Base-by-base conservation (phyloP, 2,888 invertebrate genomes). In the Platypus cylindrus region DNA sequence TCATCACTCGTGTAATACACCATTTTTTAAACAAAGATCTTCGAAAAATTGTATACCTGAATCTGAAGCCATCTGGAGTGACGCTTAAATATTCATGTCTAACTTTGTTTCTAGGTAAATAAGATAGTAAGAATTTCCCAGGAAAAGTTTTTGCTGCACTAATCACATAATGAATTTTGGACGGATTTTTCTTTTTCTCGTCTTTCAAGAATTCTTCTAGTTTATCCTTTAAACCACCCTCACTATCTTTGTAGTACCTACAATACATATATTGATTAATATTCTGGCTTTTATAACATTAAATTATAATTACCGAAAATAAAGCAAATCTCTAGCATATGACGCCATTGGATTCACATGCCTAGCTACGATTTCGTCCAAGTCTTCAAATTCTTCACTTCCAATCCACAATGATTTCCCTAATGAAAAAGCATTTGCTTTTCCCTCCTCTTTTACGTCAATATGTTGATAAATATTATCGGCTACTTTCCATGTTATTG, bases 321-420 rank as follows among this genome's bases (percentile, higher is more conserved):
- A 74, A 32, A 93, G 65, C 23, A 98, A 68, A 55, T 99, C 98
- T 2, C 93, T 72, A 0, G 89, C 91, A 54, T 81, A 82, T 0
- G 83, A 75, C 1, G 95, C 94, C 94, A 98, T 94, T 0, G 97
- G 98, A 40, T 87, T 91, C 3, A 99, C 81, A 63, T 91, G 77
- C 8, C 97, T 75, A 0, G 97, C 95, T 35, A 99, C 87, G 40
- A 99, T 98, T 77, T 99, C 98, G 62, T 99, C 98, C 18, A 99
- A 66, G 64, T 99, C 98, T 65, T 99, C 98, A 61, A 91, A 98
- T 55, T 94, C 93, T 52, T 94, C 87, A 40, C 73, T 78, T 20
- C 78, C 80, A 49, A 97, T 97, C 77, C 80, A 82, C 8, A 97
- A 67, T 3, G 75, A 74, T 51, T 76, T 75, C 32, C 97, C 97